Evolutionary conservation across 2,888 invertebrate species (phyloP).

Genomic region (Rhogogaster chlorosoma): DNA sequence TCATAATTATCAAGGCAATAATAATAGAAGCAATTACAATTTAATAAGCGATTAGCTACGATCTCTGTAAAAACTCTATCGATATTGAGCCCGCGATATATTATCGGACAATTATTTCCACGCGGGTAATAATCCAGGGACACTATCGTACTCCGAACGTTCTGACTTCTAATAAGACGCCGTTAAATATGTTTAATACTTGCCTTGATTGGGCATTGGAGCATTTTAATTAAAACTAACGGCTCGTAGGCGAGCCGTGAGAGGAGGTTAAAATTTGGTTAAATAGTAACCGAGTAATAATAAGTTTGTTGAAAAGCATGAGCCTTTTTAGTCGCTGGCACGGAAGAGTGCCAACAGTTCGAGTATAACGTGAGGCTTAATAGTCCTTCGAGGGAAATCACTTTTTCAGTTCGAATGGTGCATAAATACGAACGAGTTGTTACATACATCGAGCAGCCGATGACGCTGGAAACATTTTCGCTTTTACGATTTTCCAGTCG

Average conservation of each 20-base stretch:
- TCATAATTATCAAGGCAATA: conserved; percentile 28
- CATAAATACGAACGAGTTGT: not conserved
- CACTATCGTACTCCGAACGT: no score
- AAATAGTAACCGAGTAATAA: not conserved
- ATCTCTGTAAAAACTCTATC: conserved; percentile 13
- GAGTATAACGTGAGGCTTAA: not conserved
- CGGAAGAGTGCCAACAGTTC: conserved; percentile 29
- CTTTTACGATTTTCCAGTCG: conserved; percentile 48
- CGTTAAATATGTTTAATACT: not conserved
- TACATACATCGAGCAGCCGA: not conserved
- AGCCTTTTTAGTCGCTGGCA: not conserved
- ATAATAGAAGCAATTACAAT: conserved; percentile 33
- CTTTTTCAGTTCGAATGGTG: not conserved
- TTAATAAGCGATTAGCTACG: conserved; percentile 25
- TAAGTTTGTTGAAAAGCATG: not conserved
- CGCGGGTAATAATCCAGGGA: no score
- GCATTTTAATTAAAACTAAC: not conserved
- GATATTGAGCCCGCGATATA: not conserved
- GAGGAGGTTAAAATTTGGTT: no score
- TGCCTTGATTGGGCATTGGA: not conserved
- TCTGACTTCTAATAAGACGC: no score
- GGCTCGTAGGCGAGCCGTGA: not conserved
- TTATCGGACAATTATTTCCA: not conserved
- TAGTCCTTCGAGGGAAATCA: not conserved
- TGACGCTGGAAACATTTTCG: not conserved